These are phyloP conservation scores for Tanytarsus gracilentus DNA, from an alignment of 2,888 invertebrate genomes.

Conservation along the genomic window DNA sequence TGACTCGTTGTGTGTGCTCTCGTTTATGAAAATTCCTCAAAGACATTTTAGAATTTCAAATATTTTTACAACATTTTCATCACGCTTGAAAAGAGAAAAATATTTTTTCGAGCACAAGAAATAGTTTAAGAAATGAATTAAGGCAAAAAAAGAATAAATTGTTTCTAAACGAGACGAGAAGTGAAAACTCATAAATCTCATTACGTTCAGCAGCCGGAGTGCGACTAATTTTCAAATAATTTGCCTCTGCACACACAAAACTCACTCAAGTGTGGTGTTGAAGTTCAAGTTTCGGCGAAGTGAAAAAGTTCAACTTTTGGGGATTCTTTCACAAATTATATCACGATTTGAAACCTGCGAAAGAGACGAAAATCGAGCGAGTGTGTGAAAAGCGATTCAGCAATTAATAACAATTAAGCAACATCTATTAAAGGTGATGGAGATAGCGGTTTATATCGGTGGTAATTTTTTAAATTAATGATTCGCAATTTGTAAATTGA, in stretches of 20 bases:
- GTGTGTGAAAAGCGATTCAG: not conserved
- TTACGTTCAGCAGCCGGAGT: not conserved
- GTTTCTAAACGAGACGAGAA: not conserved
- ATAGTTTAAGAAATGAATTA: not conserved
- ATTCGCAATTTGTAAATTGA: no score
- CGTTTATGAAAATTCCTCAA: not conserved
- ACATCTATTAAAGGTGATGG: not conserved
- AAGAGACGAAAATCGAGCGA: not conserved
- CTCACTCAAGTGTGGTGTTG: no score
- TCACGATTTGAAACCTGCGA: not conserved
- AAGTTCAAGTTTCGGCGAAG: not conserved
- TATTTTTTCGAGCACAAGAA: not conserved
- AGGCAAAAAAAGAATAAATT: constrained; percentile 1
- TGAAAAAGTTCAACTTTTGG: not conserved
- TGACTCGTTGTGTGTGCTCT: constrained; percentile 10
- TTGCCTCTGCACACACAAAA: no score
- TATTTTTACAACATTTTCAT: not conserved
- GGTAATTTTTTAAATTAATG: no score
- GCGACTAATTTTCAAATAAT: not conserved
- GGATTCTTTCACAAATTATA: not conserved
- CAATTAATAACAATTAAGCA: constrained; percentile 7
- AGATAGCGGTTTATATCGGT: no score
- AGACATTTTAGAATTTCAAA: not conserved
- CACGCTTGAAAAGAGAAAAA: not conserved
- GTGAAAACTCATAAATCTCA: constrained; percentile 10